Percentiles rank a stretch among this genome's conserved stretches.
Conservation (phyloP, 2,797 vertebrate genomes). For the Cheirogaleus major region DNA sequence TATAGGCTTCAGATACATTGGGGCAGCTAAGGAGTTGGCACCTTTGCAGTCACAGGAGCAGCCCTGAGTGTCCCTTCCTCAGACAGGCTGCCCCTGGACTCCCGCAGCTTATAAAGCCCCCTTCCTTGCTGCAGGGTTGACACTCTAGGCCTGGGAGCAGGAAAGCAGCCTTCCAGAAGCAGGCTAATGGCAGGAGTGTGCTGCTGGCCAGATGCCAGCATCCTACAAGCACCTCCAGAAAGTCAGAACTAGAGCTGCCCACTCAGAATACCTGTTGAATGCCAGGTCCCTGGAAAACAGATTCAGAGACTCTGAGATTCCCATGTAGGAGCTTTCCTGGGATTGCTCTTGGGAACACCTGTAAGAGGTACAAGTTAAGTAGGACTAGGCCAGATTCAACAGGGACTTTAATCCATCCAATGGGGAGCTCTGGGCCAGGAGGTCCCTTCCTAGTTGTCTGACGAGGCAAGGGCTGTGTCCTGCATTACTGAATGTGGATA, state of each 20-base stretch:
- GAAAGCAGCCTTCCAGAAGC: neutral
- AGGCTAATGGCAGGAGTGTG: neutral
- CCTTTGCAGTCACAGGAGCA: neutral
- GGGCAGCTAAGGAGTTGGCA: neutral
- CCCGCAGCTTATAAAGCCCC: neutral
- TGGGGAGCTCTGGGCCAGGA: neutral
- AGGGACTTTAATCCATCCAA: neutral
- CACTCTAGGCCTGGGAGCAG: neutral
- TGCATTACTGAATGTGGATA: neutral
- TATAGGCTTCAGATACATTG: neutral
- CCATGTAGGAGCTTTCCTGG: neutral
- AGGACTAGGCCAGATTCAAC: neutral
- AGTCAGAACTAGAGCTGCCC: neutral
- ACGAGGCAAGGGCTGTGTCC: neutral
- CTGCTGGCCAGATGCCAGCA: neutral
- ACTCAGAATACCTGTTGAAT: neutral
- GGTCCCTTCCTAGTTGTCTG: neutral
- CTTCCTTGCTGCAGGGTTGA: neutral
- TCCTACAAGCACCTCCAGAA: neutral
- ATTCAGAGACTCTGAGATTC: neutral
- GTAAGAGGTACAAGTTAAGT: neutral
- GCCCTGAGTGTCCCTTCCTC: neutral
- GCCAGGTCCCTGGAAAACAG: neutral
- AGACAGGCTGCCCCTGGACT: neutral
- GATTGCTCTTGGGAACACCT: neutral